phyloP scores from a whole-genome alignment of 2,113 vertebrate genomes.

The Tachysurus vachellii region DNA sequence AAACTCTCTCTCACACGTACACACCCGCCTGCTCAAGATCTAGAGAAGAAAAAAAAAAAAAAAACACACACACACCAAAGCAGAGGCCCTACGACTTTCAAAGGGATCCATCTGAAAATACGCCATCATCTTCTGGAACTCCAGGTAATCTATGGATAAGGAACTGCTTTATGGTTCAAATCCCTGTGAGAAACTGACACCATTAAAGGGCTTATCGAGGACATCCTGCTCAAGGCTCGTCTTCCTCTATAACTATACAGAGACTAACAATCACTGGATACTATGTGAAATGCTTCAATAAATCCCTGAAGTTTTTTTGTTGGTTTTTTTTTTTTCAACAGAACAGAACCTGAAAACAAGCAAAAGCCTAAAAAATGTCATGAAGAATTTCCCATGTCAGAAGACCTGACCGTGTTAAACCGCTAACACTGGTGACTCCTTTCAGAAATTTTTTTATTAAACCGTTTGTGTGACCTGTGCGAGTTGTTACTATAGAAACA shows the following conservation, averaged over 20 bases:
- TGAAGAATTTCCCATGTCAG: background rate
- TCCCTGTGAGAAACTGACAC: constrained; percentile 41
- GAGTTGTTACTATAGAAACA: too few species aligned
- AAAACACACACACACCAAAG: constrained; percentile 53
- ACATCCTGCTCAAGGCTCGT: constrained; percentile 49
- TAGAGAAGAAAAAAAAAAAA: constrained; percentile 6
- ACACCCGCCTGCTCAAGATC: constrained; percentile 38
- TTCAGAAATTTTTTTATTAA: background rate
- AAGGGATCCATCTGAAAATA: constrained; percentile 40
- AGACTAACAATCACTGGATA: background rate
- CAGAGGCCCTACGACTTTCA: constrained; percentile 30
- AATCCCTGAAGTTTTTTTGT: background rate
- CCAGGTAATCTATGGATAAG: constrained; percentile 57
- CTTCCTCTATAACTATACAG: constrained; percentile 49
- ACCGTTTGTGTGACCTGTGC: background rate
- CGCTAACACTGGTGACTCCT: background rate
- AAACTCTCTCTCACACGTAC: constrained; percentile 34
- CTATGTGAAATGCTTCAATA: background rate
- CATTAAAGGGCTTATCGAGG: constrained; percentile 48
- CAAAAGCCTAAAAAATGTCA: background rate
- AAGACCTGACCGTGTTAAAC: background rate
- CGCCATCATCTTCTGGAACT: constrained; percentile 39
- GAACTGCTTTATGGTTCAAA: constrained; percentile 46
- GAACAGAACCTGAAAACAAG: background rate
- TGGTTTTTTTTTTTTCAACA: too few species aligned